Conservation (phyloP, 2,888 invertebrate genomes). For the Drosophila neonasuta region DNA sequence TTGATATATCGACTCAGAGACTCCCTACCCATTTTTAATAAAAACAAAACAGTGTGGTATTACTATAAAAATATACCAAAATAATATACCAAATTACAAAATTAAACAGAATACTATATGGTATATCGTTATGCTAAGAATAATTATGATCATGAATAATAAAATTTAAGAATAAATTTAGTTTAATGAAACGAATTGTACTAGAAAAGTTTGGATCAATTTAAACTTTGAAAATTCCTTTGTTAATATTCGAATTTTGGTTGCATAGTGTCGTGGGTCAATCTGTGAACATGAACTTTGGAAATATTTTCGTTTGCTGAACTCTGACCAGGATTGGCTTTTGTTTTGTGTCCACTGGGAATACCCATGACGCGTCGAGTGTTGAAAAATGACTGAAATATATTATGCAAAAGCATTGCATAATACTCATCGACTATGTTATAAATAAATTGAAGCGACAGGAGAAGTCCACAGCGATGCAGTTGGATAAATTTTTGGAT, state of each 20-base stretch:
- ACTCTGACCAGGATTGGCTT: constrained; percentile 27
- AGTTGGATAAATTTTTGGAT: constrained; percentile 11
- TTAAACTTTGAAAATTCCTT: too few species aligned
- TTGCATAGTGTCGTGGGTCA: constrained; percentile 15
- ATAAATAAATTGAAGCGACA: constrained; percentile 12
- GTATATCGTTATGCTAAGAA: too few species aligned
- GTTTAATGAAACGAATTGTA: too few species aligned
- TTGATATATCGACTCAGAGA: too few species aligned
- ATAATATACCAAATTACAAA: too few species aligned
- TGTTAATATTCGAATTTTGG: not conserved
- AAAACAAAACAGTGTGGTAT: too few species aligned
- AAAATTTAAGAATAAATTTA: too few species aligned
- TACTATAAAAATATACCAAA: too few species aligned
- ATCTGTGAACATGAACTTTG: not conserved
- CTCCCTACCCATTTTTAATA: too few species aligned
- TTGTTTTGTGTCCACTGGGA: constrained; percentile 39
- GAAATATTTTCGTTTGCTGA: constrained; percentile 20
- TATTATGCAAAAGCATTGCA: constrained; percentile 11
- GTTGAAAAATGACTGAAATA: constrained; percentile 36
- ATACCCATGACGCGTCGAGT: constrained; percentile 34
- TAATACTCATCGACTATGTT: not conserved
- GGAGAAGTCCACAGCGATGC: not conserved
- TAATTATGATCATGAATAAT: too few species aligned
- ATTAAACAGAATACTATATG: too few species aligned
- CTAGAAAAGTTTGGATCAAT: too few species aligned